Evolutionary conservation across 2,888 invertebrate species (phyloP).

Genomic region (Blastobasis adustella): DNA sequence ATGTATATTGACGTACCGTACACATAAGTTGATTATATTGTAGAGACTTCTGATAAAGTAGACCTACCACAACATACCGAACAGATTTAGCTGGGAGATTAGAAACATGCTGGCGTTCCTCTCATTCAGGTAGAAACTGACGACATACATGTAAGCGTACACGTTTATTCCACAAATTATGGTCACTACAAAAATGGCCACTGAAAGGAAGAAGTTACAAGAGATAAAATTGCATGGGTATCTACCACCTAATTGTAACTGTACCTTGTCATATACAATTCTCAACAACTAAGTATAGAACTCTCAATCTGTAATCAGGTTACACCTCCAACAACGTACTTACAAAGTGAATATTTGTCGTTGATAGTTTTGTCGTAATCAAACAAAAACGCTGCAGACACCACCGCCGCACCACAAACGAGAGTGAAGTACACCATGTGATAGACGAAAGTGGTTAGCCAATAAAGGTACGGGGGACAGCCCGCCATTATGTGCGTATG

Average conservation of each 20-base stretch:
- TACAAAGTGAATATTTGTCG: slow-evolving; percentile 6
- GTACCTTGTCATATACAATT: no score
- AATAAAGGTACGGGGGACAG: slow-evolving; percentile 70
- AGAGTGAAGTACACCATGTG: slow-evolving; percentile 56
- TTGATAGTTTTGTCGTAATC: slow-evolving; percentile 14
- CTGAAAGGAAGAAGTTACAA: slow-evolving; percentile 31
- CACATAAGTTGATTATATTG: no score
- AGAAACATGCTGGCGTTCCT: slow-evolving; percentile 9
- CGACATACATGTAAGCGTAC: slow-evolving; percentile 76
- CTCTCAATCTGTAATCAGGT: no score
- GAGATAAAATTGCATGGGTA: neutral
- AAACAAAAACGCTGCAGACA: slow-evolving; percentile 9
- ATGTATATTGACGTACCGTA: no score
- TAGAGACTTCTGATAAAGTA: no score
- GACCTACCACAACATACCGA: slow-evolving; percentile 10
- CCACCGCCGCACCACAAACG: slow-evolving; percentile 19
- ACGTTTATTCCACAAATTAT: slow-evolving; percentile 73
- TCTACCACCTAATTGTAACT: no score
- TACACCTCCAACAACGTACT: neutral
- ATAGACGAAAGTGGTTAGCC: slow-evolving; percentile 71
- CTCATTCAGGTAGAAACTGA: slow-evolving; percentile 16
- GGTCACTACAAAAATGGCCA: slow-evolving; percentile 54
- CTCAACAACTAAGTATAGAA: no score
- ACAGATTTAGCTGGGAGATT: slow-evolving; percentile 8
- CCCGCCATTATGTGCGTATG: slow-evolving; percentile 78